phyloP scores from a whole-genome alignment of 2,797 vertebrate genomes.

The Mus spretus region DNA sequence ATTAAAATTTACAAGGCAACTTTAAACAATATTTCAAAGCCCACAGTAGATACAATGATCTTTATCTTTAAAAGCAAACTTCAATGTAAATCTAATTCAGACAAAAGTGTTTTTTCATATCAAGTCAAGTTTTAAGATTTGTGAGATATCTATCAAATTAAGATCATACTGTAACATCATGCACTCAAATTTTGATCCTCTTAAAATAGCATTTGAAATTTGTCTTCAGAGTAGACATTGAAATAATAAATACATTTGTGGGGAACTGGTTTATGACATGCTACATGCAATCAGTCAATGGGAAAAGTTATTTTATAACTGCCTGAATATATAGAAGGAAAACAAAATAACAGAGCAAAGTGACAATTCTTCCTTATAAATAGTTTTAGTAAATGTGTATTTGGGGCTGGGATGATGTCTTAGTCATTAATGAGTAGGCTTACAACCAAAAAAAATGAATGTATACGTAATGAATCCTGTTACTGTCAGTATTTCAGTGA shows the following conservation, averaged over 20 bases:
- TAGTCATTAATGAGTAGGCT: background rate
- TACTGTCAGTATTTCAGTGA: background rate
- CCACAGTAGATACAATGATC: conserved; percentile 2
- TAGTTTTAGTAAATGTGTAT: background rate
- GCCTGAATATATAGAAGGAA: background rate
- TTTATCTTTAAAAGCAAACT: conserved; percentile 59
- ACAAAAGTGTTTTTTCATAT: conserved; percentile 27
- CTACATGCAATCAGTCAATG: background rate
- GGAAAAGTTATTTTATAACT: background rate
- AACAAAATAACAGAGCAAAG: background rate
- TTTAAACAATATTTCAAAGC: conserved; percentile 52
- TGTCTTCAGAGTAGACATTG: conserved; percentile 4
- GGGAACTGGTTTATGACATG: conserved; percentile 26
- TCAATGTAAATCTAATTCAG: conserved; percentile 33
- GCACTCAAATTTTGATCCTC: background rate
- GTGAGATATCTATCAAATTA: background rate
- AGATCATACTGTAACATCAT: conserved; percentile 23
- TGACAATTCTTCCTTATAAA: background rate
- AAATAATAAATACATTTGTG: conserved; percentile 23
- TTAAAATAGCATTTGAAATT: conserved; percentile 15
- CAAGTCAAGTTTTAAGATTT: conserved; percentile 31
- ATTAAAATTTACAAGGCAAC: background rate
- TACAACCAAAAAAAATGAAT: background rate
- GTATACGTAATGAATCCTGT: background rate
- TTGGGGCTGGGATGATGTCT: background rate